These are phyloP conservation scores for Ctenochaetus hawaiiensis DNA, from an alignment of 2,797 vertebrate genomes.

Conservation along the genomic window DNA sequence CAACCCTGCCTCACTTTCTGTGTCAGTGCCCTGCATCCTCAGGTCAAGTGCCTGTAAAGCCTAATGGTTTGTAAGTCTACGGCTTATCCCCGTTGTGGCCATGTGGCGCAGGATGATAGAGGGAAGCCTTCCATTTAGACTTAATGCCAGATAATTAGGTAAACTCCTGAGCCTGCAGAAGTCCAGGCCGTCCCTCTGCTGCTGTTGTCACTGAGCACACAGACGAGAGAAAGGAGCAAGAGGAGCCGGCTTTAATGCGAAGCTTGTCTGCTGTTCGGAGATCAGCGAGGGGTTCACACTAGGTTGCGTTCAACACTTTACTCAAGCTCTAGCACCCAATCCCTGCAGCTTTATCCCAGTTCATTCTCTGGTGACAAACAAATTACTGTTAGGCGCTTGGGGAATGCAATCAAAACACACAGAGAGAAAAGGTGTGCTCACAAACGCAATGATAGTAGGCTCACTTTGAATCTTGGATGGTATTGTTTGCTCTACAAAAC, in stretches of 20 bases:
- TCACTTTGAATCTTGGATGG: conserved; percentile 55
- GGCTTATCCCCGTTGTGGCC: conserved; percentile 76
- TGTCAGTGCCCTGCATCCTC: conserved; percentile 46
- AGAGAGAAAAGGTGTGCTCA: conserved; percentile 49
- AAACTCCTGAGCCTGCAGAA: conserved; percentile 77
- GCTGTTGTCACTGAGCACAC: conserved; percentile 54
- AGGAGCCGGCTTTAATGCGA: conserved; percentile 28
- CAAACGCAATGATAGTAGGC: conserved; percentile 50
- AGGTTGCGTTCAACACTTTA: conserved; percentile 37
- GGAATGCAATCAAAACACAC: conserved; percentile 40
- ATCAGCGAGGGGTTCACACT: conserved; percentile 50
- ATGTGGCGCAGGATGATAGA: conserved; percentile 70
- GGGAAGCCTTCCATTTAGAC: conserved; percentile 78
- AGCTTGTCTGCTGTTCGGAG: conserved; percentile 48
- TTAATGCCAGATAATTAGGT: conserved; percentile 83
- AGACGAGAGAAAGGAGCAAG: conserved; percentile 50
- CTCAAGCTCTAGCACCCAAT: conserved; percentile 28
- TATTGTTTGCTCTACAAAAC: conserved; percentile 65
- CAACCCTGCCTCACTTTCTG: conserved; percentile 48
- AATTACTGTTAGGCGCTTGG: conserved; percentile 16
- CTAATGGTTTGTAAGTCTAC: conserved; percentile 74
- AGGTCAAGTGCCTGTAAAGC: conserved; percentile 70
- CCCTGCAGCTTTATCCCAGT: conserved; percentile 36
- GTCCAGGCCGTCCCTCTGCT: conserved; percentile 54
- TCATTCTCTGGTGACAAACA: conserved; percentile 51